Evolutionary conservation across 1,140 invertebrate species (phyloP), one percentile per base, ranked within the genome.

Genomic region (Aphis gossypii): DNA sequence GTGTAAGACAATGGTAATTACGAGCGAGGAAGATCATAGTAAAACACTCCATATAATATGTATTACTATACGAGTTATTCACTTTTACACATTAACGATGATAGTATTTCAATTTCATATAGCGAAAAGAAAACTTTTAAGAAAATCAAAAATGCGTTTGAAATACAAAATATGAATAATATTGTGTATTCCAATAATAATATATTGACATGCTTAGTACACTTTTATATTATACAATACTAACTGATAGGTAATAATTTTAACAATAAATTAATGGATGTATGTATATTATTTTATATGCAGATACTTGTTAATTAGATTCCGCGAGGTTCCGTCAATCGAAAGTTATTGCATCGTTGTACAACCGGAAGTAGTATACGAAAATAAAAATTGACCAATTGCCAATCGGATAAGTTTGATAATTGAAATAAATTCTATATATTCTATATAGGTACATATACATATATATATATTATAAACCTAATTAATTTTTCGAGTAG

Each of bases 401-500:
- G 88, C 88, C 88, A 90, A 90, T 60, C 88, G 25, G 88, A 90
- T 90, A 60, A 60, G 23, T 56, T 44, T 60, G 25, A 90, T 60
- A 60, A 90, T 60, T 30, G 88, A 60, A 90, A 44, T 60, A 56
- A 41, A 90, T 60, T 90, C 23, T 14, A 41, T 18, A 38, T 41
- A 41, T 41, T 41, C 38, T 41, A 41, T 41, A 41, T 56, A 60
- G 56, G 56, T 54, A n/a, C 46, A 86, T 86, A 25, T 51, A 41
- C 38, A 41, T 41, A 35, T n/a, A 11, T 68, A 68, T 18, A 68
- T 68, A n/a, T 30, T 88, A 35, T 20, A 54, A 48, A 35, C 38
- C 48, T 35, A 88, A 35, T 51, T 54, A 35, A 54, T 88, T 30
- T 46, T 88, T 88, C 86, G 44, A 87, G 11, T 20, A 48, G 44